Conservation (phyloP, 2,888 invertebrate genomes). For the Zeuzera pyrina region DNA sequence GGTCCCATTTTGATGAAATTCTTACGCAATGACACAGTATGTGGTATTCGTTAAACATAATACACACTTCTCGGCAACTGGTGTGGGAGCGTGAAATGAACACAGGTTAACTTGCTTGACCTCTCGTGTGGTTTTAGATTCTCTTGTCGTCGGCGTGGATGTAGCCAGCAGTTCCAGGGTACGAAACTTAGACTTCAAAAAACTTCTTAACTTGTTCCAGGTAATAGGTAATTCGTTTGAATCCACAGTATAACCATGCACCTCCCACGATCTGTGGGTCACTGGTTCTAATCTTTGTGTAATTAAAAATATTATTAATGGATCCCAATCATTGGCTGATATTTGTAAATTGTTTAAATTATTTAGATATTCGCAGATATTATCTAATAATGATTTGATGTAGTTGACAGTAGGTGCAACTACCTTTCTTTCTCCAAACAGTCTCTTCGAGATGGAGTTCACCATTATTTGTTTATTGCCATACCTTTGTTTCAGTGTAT, state of each 20-base stretch:
- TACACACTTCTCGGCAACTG: neutral
- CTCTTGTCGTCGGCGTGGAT: neutral
- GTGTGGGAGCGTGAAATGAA: conserved; percentile 8
- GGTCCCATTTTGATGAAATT: conserved; percentile 14
- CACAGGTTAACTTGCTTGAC: conserved; percentile 1
- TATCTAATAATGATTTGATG: too few relatives aligned
- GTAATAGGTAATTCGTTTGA: conserved; percentile 11
- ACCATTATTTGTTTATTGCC: neutral
- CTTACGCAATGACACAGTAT: conserved; percentile 18
- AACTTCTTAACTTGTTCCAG: conserved; percentile 9
- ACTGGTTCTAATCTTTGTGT: conserved; percentile 19
- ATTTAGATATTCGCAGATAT: too few relatives aligned
- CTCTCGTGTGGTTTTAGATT: too few relatives aligned
- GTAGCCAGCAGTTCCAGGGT: conserved; percentile 11
- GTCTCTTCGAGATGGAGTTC: too few relatives aligned
- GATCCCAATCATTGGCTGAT: too few relatives aligned
- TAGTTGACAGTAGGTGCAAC: too few relatives aligned
- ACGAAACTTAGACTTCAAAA: conserved; percentile 12
- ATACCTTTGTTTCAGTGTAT: neutral
- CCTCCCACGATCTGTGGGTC: conserved; percentile 17
- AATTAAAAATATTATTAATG: conserved; percentile 18
- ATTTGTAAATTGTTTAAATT: too few relatives aligned
- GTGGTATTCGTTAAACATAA: conserved; percentile 14
- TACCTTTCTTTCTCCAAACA: too few relatives aligned
- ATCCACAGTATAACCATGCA: conserved; percentile 8